These are phyloP conservation scores for Erannis defoliaria DNA, from an alignment of 2,888 invertebrate species.

Conservation along the genomic window DNA sequence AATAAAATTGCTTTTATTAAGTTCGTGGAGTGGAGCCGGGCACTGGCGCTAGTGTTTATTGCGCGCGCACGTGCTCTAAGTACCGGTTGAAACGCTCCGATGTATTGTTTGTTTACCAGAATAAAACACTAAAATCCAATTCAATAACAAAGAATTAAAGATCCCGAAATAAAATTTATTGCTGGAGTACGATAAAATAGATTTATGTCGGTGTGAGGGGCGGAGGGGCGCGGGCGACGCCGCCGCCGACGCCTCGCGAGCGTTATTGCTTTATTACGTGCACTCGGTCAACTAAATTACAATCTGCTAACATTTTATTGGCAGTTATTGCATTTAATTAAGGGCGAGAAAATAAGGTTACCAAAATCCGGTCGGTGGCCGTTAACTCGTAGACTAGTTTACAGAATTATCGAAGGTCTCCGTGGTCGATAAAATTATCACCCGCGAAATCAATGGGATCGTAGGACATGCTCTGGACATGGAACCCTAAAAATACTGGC, in stretches of 20 bases:
- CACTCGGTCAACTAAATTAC: constrained; percentile 68
- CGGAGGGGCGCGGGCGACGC: constrained; percentile 50
- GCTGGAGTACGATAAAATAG: constrained; percentile 85
- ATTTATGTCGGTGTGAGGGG: constrained; percentile 75
- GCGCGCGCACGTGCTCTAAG: constrained; percentile 81
- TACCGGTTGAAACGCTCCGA: constrained; percentile 78
- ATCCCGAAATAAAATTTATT: constrained; percentile 87
- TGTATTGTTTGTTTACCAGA: constrained; percentile 86
- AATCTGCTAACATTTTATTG: constrained; percentile 55
- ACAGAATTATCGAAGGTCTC: not conserved
- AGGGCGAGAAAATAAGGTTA: constrained; percentile 38
- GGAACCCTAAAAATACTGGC: no score
- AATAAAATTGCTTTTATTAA: constrained; percentile 80
- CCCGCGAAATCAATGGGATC: no score
- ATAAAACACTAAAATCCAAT: constrained; percentile 87
- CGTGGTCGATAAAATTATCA: not conserved
- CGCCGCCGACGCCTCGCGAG: constrained; percentile 57
- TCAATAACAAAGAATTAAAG: constrained; percentile 87
- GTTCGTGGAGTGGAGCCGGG: constrained; percentile 70
- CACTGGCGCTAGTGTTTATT: constrained; percentile 70
- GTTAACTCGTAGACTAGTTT: not conserved
- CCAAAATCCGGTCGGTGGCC: constrained; percentile 36
- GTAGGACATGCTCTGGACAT: no score
- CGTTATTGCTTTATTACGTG: constrained; percentile 68
- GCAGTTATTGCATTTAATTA: constrained; percentile 57